Conservation (phyloP, 2,797 vertebrate species). For the Megaceryle alcyon region DNA sequence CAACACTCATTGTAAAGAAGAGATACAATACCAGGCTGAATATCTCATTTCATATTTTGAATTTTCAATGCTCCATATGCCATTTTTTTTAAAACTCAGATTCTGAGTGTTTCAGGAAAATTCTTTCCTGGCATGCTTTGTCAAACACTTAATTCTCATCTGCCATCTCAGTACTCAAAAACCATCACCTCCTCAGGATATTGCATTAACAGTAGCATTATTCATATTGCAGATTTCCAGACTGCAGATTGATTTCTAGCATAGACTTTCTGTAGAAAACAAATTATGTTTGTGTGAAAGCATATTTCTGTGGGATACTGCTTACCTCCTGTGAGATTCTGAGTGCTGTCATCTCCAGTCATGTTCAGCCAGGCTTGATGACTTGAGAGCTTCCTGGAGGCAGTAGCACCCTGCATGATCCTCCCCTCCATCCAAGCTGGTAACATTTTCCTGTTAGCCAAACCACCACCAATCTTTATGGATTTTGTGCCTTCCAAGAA, state of each 20-base stretch:
- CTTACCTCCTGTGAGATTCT: neutral
- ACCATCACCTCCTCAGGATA: neutral
- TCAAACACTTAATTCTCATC: neutral
- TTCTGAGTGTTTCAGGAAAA: neutral
- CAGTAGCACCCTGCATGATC: rapidly evolving
- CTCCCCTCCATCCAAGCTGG: neutral
- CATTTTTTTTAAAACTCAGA: neutral
- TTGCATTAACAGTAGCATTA: neutral
- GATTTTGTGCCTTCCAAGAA: neutral
- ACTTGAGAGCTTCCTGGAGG: neutral
- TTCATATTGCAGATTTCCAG: neutral
- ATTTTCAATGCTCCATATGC: neutral
- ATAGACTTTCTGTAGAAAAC: neutral
- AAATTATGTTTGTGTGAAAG: neutral
- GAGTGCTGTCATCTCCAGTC: neutral
- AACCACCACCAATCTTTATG: neutral
- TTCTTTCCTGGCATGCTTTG: neutral
- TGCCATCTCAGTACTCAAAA: neutral
- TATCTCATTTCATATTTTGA: neutral
- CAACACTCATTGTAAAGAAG: slow-evolving; percentile 33
- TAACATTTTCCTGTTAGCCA: neutral
- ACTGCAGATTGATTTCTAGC: neutral
- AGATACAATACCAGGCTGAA: neutral
- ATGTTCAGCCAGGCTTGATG: neutral
- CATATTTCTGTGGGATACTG: neutral